Conservation (phyloP, 1,140 invertebrate genomes). For the Carposina sasakii region DNA sequence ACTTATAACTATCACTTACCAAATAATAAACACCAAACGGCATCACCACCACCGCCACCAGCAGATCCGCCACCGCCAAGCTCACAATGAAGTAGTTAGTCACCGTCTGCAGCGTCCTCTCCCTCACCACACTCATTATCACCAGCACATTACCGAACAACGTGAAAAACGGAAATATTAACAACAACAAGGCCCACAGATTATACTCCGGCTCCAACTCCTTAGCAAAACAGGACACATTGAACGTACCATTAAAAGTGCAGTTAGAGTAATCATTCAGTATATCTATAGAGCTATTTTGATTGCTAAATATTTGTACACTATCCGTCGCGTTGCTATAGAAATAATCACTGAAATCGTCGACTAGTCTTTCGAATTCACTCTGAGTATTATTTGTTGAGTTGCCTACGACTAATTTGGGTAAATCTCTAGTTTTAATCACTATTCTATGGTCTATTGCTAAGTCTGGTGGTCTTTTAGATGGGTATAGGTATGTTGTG, state of each 20-base stretch:
- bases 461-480: conserved; percentile 46
- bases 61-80: conserved; percentile 95
- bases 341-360: conserved; percentile 77
- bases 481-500: conserved; percentile 34
- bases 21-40: conserved; percentile 97
- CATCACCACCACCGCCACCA: conserved; percentile 98
- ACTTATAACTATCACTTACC: conserved; percentile 78
- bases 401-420: conserved; percentile 45
- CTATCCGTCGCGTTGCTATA: conserved; percentile 68
- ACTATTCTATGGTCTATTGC: conserved; percentile 14
- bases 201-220: conserved; percentile 70
- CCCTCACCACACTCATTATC: conserved; percentile 92
- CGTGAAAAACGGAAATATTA: conserved; percentile 94
- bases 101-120: conserved; percentile 92
- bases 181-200: conserved; percentile 89
- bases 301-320: conserved; percentile 47
- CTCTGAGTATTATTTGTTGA: conserved; percentile 39
- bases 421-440: conserved; percentile 16
- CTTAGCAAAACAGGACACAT: conserved; percentile 58
- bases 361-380: conserved; percentile 71
- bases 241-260: conserved; percentile 67
- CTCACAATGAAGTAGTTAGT: conserved; percentile 99
- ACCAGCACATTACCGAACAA: conserved; percentile 98
- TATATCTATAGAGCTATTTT: conserved; percentile 40
- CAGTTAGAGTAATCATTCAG: conserved; percentile 61